A percentile compares a stretch with the other conserved stretches of the same genome.
Evolutionary conservation across 1,140 invertebrate species (phyloP).

Genomic region (Frieseomelitta varia): DNA sequence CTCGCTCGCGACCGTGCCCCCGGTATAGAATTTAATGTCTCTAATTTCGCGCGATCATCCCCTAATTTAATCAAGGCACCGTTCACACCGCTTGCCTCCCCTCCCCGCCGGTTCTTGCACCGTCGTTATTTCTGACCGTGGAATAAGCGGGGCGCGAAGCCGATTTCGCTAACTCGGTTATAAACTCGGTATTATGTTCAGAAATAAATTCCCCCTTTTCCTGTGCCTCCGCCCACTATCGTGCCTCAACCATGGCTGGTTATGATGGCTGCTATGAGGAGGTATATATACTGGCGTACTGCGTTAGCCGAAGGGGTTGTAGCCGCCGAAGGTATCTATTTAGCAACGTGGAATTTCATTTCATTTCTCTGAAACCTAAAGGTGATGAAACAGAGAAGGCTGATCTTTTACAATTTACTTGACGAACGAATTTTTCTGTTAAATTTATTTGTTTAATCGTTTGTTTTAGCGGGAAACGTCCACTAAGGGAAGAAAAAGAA

Average conservation of each 20-base stretch:
- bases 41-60: constrained; percentile 79
- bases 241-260: constrained; percentile 47
- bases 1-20: constrained; percentile 13
- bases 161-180: constrained; percentile 80
- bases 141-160: constrained; percentile 55
- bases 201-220: constrained; percentile 52
- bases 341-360: too few relatives aligned
- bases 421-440: too few relatives aligned
- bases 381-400: too few relatives aligned
- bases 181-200: constrained; percentile 77
- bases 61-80: constrained; percentile 77
- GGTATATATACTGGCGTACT: constrained; percentile 33
- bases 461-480: too few relatives aligned
- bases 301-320: constrained; percentile 52
- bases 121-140: constrained; percentile 61
- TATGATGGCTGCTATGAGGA: constrained; percentile 76
- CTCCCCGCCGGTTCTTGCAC: constrained; percentile 48
- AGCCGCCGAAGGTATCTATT: background rate
- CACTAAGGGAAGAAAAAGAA: too few relatives aligned
- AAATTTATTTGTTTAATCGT: too few relatives aligned
- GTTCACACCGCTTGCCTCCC: constrained; percentile 47
- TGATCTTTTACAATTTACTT: too few relatives aligned
- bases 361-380: too few relatives aligned
- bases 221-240: constrained; percentile 35
- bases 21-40: constrained; percentile 76